Base-by-base conservation (phyloP, 2,888 invertebrate genomes). In the Chironomus riparius region DNA sequence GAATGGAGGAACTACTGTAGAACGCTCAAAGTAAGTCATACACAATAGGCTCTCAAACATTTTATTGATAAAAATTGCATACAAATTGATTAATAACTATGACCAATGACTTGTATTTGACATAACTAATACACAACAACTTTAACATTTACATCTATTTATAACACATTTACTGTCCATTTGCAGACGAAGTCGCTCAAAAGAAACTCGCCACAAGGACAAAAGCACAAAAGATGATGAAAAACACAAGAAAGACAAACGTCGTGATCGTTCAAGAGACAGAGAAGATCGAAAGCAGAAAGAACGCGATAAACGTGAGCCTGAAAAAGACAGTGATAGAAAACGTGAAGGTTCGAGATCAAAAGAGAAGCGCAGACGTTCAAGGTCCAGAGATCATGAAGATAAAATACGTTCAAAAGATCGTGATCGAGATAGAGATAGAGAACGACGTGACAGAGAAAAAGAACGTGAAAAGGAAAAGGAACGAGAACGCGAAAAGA, bases 181-280 rank as follows among this genome's bases (percentile, higher is more conserved):
- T 56, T 48, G 18, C 74, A 79, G 80, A 78, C 78, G 81, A 13
- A 82, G 85, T 73, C 86, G 87, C 72, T 87, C 87, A 76, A 86
- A 85, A 78, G 90, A 89, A 76, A 85, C 84, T 77, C 86, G 87
- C 78, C 86, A 86, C 76, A 86, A 84, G 79, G 86, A 84, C 48
- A 79, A 82, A 18, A 78, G 79, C 61, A 80, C 81, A 2, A 80
- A 81, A 22, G 80, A 81, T 6, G 81, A 81, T 13, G 70, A 65
- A 5, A 68, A 28, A 22, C 38, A 62, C 4, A 48, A 68, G 75
- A 68, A 69, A 13, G 69, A 76, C 18, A 22, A 68, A 21, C 48
- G 76, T 7, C 69, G 75, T 48, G 81, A 80, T 76, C 79, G 81
- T 13, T 79, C 69, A 68, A 74, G 70, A 78, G 79, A 83, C 78